A percentile compares a stretch with the other conserved stretches of the same genome.
Evolutionary conservation across 2,113 vertebrate genomes (phyloP).

Genomic region (Plestiodon gilberti): DNA sequence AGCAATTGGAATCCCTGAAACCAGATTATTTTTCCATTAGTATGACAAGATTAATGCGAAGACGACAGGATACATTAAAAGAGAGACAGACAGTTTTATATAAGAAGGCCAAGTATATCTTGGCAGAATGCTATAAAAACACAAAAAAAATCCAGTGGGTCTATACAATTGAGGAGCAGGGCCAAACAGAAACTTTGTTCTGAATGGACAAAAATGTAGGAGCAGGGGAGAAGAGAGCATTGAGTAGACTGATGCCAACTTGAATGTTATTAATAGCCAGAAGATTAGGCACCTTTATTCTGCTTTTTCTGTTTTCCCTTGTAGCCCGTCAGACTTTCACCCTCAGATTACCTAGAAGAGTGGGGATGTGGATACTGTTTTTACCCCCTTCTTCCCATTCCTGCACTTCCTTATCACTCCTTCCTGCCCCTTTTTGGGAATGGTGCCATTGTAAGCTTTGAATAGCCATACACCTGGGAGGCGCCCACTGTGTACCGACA

Average conservation of each 20-base stretch:
- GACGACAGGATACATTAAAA: neutral
- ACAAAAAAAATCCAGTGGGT: too few relatives aligned
- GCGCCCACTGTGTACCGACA: too few relatives aligned
- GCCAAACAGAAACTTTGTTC: too few relatives aligned
- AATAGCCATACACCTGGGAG: neutral
- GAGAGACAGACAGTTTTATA: neutral
- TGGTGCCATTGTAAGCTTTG: neutral
- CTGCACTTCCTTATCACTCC: neutral
- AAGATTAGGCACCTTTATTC: neutral
- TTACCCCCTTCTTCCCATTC: neutral
- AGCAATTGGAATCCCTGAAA: slow-evolving; percentile 66
- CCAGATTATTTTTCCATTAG: slow-evolving; percentile 17
- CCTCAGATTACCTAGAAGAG: neutral
- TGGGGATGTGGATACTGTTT: neutral
- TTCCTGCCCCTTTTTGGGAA: neutral
- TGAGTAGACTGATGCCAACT: neutral
- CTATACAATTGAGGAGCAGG: too few relatives aligned
- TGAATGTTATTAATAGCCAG: neutral
- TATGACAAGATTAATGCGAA: slow-evolving; percentile 3
- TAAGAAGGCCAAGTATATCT: too few relatives aligned
- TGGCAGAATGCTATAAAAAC: neutral
- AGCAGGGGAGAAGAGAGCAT: too few relatives aligned
- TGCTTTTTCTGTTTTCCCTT: neutral
- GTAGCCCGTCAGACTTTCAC: neutral
- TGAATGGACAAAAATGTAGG: neutral